phyloP scores from a whole-genome alignment of 2,113 vertebrate species.

The Caracal caracal region DNA sequence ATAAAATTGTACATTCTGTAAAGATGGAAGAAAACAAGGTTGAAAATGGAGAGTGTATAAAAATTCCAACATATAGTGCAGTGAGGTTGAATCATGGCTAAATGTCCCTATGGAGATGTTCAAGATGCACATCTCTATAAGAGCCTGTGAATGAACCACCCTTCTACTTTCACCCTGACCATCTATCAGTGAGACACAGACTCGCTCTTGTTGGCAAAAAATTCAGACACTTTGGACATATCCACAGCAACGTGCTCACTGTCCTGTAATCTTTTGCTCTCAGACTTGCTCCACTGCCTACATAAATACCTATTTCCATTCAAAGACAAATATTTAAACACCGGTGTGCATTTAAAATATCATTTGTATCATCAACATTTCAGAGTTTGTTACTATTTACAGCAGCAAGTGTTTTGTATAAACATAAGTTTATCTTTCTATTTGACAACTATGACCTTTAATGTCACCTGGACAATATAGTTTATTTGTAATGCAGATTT shows the following conservation, averaged over 20 bases:
- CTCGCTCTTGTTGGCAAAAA: not conserved
- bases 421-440: slow-evolving; percentile 48
- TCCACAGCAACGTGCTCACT: not conserved
- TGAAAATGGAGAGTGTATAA: not conserved
- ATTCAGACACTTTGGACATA: not conserved
- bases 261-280: not conserved
- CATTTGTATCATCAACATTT: slow-evolving; percentile 20
- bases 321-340: not conserved
- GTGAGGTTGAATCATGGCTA: not conserved
- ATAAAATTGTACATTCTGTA: not conserved
- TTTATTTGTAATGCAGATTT: slow-evolving; percentile 56
- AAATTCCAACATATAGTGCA: not conserved
- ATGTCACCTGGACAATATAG: slow-evolving; percentile 8
- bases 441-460: slow-evolving; percentile 60
- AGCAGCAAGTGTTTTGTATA: slow-evolving; percentile 45
- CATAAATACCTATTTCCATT: not conserved
- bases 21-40: not conserved
- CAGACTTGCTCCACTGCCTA: not conserved
- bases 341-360: not conserved
- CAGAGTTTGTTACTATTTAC: slow-evolving; percentile 46
- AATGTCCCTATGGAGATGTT: not conserved
- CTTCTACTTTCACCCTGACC: not conserved
- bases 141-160: not conserved
- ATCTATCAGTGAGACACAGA: not conserved
- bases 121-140: not conserved